Conservation (phyloP, 2,113 vertebrate species). For the Bubalus kerabau region DNA sequence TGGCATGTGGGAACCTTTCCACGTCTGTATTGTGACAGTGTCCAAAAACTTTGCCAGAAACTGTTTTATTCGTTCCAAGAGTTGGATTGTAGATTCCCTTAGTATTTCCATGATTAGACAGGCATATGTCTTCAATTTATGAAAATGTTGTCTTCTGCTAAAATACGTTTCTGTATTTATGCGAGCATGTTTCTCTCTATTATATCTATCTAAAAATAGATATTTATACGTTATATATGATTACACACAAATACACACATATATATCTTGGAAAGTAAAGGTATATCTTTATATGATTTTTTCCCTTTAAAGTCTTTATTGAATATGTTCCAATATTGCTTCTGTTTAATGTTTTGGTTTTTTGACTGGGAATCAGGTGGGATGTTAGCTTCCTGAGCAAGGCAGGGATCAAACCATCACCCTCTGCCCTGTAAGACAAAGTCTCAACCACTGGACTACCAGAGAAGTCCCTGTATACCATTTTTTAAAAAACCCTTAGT, state of each 20-base stretch:
- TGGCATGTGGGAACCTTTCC: background rate
- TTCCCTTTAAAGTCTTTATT: background rate
- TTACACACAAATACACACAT: background rate
- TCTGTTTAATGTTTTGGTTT: background rate
- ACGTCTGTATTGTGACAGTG: background rate
- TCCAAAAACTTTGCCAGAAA: background rate
- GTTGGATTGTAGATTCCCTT: background rate
- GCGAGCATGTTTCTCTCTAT: background rate
- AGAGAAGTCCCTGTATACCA: background rate
- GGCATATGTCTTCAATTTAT: background rate
- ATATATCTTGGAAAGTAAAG: background rate
- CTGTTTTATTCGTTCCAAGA: background rate
- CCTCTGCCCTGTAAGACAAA: background rate
- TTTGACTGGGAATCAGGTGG: background rate
- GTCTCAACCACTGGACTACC: background rate
- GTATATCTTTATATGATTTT: background rate
- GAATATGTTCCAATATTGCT: background rate
- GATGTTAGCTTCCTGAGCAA: background rate
- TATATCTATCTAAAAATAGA: background rate
- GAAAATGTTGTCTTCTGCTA: background rate
- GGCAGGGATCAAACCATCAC: rapidly evolving
- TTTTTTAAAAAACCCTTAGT: background rate
- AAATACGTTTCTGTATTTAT: background rate
- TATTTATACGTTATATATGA: background rate
- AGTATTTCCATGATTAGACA: background rate